Percentiles rank a stretch among this genome's conserved stretches.
These are phyloP conservation scores for human (Homo sapiens) DNA, from an alignment of 2,113 vertebrate species.

Conservation along the genomic window DNA sequence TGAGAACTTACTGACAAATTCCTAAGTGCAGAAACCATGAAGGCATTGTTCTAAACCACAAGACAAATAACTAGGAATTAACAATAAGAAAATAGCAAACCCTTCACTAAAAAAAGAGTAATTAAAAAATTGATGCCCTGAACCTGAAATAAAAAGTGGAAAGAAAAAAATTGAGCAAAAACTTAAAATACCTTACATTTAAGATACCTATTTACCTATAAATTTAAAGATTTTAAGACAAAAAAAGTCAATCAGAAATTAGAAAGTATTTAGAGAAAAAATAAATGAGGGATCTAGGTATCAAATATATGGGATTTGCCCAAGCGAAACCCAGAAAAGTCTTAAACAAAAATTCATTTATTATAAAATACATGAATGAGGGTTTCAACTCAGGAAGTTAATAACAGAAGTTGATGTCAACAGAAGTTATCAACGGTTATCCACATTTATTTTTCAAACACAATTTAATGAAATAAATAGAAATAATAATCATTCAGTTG, in stretches of 20 bases:
- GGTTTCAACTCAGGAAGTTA: not conserved
- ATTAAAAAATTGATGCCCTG: not conserved
- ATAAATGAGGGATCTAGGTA: not conserved
- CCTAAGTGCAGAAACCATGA: not conserved
- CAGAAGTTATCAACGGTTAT: not conserved
- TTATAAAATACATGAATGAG: not conserved
- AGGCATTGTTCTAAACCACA: not conserved
- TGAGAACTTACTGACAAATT: not conserved
- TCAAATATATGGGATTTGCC: not conserved
- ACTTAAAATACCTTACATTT: not conserved
- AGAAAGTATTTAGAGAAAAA: not conserved
- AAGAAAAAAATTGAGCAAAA: not conserved
- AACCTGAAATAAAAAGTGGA: too few species aligned
- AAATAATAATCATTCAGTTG: not conserved
- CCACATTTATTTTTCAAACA: not conserved
- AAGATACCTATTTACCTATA: not conserved
- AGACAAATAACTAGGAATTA: not conserved
- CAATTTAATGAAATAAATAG: not conserved
- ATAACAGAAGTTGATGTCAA: not conserved
- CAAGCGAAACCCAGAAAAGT: accelerated
- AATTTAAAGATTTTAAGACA: not conserved
- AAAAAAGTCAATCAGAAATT: not conserved
- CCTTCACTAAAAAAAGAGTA: not conserved
- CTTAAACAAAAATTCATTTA: not conserved
- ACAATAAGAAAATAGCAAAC: not conserved